Evolutionary conservation across 2,888 invertebrate species (phyloP), one percentile per base, ranked within the genome.

Genomic region (Sabatieria punctata): DNA sequence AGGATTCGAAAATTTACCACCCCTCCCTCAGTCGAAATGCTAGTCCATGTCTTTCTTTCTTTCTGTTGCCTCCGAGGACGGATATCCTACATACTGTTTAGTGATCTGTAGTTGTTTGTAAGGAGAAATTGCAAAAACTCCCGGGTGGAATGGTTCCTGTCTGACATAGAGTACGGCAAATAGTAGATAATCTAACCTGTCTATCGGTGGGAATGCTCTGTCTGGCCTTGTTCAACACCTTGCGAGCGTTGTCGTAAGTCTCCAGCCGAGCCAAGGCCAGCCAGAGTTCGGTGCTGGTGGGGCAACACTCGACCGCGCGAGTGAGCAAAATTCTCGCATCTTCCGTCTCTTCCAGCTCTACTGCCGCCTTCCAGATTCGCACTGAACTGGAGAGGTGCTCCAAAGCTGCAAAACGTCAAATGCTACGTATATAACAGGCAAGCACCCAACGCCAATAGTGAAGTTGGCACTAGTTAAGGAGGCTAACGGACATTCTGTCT

Each of bases 381-480:
- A 97, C 97, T 0, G 97, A 97, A 68, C 95, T 95, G 0, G 97
- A 97, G 54, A 97, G 88, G 61, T 93, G 88, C 66, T 97, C 95
- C 15, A 99, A 69, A 0, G 95, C 97, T 73, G 27, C n/a, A n/a
- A n/a, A 15, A 27, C 19, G 24, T 8, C 13, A 41, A 24, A 13
- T n/a, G 8, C 23, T 39, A n/a, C 11, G 11, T 39, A n/a, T 18
- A 15, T 13, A 41, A 2, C 22, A 24, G 15, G 8, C 1, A 41
- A 24, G 41, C 15, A 23, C 11, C 61, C 11, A 93, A 93, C 73
- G 97, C 95, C 67, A 99, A 97, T 46, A 97, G 73, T 53, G 93
- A 76, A 1, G 95, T 97, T 53, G 91, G 91, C 13, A 97, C 97
- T 57, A 99, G 88, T 97, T 97, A 99, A 6, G 93, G n/a, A n/a